A percentile compares a stretch with the other conserved stretches of the same genome.
phyloP scores from a whole-genome alignment of 2,113 vertebrate species.

The Argyrosomus japonicus region DNA sequence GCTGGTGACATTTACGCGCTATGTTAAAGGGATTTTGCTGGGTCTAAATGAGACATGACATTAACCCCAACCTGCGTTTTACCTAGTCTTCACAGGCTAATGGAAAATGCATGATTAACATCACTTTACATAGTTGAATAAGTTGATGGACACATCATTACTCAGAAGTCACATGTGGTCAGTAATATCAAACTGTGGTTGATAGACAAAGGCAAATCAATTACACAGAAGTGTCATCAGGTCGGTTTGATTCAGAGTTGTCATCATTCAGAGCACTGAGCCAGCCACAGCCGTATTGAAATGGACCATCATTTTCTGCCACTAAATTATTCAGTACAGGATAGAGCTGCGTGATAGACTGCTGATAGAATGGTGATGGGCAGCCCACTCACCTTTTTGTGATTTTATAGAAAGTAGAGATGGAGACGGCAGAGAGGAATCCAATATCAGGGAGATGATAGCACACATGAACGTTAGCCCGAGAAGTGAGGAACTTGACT shows the following conservation, averaged over 20 bases:
- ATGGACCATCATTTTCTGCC: conserved; percentile 48
- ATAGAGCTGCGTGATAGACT: conserved; percentile 44
- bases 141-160: neutral
- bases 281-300: conserved; percentile 13
- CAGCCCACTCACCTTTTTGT: conserved; percentile 24
- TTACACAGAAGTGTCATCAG: conserved; percentile 19
- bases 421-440: conserved; percentile 8
- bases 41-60: neutral
- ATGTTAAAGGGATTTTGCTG: neutral
- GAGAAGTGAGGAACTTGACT: conserved; percentile 1
- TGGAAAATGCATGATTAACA: neutral
- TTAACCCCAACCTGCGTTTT: neutral
- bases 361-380: conserved; percentile 40
- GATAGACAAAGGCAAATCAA: conserved; percentile 15
- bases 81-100: neutral
- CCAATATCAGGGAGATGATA: conserved; percentile 8
- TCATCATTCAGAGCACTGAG: conserved; percentile 32
- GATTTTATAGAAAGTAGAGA: conserved; percentile 21
- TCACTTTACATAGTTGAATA: conserved; percentile 7
- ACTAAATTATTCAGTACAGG: conserved; percentile 60
- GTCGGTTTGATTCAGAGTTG: conserved; percentile 36
- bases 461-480: neutral
- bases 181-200: neutral
- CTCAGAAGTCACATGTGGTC: conserved; percentile 8
- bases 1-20: neutral